Evolutionary conservation across 2,797 vertebrate species (phyloP).

Genomic region (Eremophila alpestris): DNA sequence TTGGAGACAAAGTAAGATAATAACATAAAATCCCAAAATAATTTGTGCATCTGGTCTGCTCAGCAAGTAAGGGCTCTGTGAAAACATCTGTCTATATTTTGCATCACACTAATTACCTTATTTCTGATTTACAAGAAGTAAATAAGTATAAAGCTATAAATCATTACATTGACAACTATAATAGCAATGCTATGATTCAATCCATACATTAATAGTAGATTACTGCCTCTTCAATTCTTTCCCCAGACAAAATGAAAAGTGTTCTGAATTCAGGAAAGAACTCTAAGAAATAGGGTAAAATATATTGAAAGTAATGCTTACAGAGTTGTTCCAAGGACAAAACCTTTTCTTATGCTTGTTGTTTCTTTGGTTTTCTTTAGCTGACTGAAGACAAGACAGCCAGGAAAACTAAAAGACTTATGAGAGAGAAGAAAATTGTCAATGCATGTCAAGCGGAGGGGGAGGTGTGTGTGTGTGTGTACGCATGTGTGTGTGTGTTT

Average conservation of each 20-base stretch:
- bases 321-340: background rate
- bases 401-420: background rate
- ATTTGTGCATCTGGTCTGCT: background rate
- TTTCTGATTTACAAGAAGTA: background rate
- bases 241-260: background rate
- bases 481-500: background rate
- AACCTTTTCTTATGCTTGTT: background rate
- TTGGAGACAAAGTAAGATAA: background rate
- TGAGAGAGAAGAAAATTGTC: background rate
- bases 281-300: slow-evolving; percentile 26
- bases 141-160: background rate
- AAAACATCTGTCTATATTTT: background rate
- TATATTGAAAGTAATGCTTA: background rate
- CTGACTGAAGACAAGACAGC: background rate
- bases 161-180: background rate
- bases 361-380: background rate
- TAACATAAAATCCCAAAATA: background rate
- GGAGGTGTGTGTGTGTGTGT: background rate
- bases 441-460: accelerated
- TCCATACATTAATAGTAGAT: background rate
- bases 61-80: background rate
- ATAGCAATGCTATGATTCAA: background rate
- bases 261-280: slow-evolving; percentile 55
- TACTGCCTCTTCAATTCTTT: background rate
- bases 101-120: background rate